Evolutionary conservation across 1,140 invertebrate genomes (phyloP).

Genomic region (Pseudomyrmex sp.): DNA sequence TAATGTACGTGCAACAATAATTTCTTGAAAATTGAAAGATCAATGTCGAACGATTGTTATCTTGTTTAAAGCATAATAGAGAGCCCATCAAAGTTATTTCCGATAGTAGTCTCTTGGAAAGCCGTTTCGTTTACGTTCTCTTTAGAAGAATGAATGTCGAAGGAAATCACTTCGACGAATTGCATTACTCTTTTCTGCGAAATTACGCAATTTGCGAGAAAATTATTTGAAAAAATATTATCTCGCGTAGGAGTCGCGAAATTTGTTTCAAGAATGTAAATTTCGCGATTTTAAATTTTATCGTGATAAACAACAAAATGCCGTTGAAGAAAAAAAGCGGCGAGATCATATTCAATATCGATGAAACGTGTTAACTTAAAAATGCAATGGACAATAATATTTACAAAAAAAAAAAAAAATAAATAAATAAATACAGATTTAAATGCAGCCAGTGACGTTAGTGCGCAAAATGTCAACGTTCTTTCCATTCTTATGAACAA

Average conservation of each 20-base stretch:
- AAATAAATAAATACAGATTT: conserved; percentile 15
- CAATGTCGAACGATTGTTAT: conserved; percentile 60
- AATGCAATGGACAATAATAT: conserved; percentile 31
- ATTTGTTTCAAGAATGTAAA: not conserved
- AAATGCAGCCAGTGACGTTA: conserved; percentile 18
- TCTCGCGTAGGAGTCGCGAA: not conserved
- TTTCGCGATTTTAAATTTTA: not conserved
- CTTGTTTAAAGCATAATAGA: conserved; percentile 44
- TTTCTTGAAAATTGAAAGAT: not conserved
- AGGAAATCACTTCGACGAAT: conserved; percentile 16
- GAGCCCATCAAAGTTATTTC: conserved; percentile 51
- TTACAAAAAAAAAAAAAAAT: conserved; percentile 19
- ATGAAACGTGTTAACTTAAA: not conserved
- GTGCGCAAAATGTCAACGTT: not conserved
- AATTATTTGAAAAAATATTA: not conserved
- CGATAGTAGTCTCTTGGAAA: conserved; percentile 44
- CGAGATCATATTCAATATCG: not conserved
- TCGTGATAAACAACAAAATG: not conserved
- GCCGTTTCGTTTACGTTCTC: conserved; percentile 25
- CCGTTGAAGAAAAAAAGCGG: not conserved
- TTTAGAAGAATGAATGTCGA: conserved; percentile 1
- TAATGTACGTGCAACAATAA: not conserved
- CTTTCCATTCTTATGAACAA: not conserved
- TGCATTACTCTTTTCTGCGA: conserved; percentile 10
- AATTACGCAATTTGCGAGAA: not conserved